Base-by-base conservation (phyloP, 1,140 invertebrate genomes). In the Drosophila parabipectinata region DNA sequence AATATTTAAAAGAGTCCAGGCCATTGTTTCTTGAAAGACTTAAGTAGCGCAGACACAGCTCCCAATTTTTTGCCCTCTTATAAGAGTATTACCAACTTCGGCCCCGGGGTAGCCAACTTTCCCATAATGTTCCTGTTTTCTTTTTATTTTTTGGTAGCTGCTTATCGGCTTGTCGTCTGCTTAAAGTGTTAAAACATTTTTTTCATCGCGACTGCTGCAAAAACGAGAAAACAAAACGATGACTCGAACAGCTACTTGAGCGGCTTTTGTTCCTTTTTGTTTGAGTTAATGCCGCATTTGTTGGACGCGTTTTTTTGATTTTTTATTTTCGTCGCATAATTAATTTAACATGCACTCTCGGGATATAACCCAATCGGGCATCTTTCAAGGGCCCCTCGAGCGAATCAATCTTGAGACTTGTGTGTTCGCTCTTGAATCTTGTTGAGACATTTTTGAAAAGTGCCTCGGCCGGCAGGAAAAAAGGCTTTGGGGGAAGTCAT, bases 301-400 rank as follows among this genome's bases (percentile, higher is more conserved):
- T 50, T 44, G n/a, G 28, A 30, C 30, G 30, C 54, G 32, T 52
- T 18, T 15, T 15, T 18, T 12, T 51, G 30, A 8, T 10, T 72
- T 62, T 76, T 83, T 78, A 79, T 82, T 82, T 75, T 83, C 76
- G 71, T 37, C 73, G 64, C 74, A 85, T 85, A 85, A 85, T 85
- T 85, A 82, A 82, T 87, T 85, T 82, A 76, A 87, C 69, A 87
- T 85, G 82, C 81, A 87, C 77, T 80, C 77, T 80, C 69, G 63
- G 55, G 51, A 57, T 69, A 50, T 69, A 81, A 73, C 48, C 74
- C 47, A 85, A 78, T 75, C 74, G 74, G 73, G 69, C 61, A 55
- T 63, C 62, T 68, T 64, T 81, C 63, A 78, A 85, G 81, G 82
- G 78, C 32, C 67, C 72, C 81, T 85, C 59, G 39, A 77, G 45